phyloP scores from a whole-genome alignment of 2,888 invertebrate species.

The Tenodera sinensis region DNA sequence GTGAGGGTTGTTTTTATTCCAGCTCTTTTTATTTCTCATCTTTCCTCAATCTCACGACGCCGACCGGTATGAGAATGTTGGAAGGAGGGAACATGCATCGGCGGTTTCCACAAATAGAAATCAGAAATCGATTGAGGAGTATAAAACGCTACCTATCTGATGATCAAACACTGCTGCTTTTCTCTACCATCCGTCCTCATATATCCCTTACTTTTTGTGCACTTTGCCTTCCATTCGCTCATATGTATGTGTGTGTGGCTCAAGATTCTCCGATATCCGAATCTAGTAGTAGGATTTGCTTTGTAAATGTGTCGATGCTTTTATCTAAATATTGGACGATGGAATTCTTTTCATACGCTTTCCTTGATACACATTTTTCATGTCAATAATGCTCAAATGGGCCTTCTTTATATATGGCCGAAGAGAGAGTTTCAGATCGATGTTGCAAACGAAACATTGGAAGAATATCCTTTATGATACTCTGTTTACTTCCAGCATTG shows the following conservation, averaged over 20 bases:
- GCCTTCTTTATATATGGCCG: not conserved
- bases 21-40: not conserved
- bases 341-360: not conserved
- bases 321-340: not conserved
- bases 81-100: not conserved
- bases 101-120: not conserved
- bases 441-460: not conserved
- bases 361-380: not conserved
- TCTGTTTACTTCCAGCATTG: not conserved
- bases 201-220: not conserved
- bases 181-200: not conserved
- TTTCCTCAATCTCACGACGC: not conserved
- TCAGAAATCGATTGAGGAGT: not conserved
- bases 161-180: not conserved
- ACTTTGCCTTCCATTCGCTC: not conserved
- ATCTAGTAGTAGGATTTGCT: not conserved
- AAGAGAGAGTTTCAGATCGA: not conserved
- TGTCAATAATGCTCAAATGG: not conserved
- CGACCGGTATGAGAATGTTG: not conserved
- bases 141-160: not conserved
- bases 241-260: not conserved
- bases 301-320: not conserved
- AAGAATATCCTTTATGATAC: not conserved
- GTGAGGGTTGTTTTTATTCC: not conserved
- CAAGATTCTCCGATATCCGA: not conserved